These are phyloP conservation scores for Eupithecia exiguata DNA, from an alignment of 2,888 invertebrate species.

Conservation along the genomic window DNA sequence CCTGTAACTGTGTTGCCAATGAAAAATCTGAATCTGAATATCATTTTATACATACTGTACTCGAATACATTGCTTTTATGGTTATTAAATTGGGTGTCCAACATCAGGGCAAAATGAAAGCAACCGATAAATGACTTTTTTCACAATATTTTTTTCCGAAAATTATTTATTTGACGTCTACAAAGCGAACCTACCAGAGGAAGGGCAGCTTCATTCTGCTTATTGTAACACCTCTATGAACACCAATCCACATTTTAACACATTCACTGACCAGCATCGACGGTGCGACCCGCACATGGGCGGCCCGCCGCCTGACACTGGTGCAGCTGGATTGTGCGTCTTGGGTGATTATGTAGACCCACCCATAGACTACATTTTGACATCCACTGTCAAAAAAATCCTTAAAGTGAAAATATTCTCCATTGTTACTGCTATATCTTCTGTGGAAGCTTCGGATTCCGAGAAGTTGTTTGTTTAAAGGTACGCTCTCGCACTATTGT, in stretches of 20 bases:
- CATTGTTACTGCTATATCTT: conserved; percentile 31
- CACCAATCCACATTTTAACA: not conserved
- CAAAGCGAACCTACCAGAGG: not conserved
- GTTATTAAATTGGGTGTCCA: no score
- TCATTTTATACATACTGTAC: not conserved
- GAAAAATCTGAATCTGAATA: no score
- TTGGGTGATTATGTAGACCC: no score
- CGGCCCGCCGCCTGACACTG: no score
- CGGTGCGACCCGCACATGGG: no score
- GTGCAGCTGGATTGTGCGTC: no score
- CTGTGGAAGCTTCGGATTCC: conserved; percentile 62
- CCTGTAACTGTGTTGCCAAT: no score
- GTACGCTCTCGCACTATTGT: conserved; percentile 48
- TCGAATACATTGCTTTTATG: not conserved
- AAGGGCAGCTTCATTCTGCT: not conserved
- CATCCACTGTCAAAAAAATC: not conserved
- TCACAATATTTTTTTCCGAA: not conserved
- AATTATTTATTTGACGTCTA: not conserved
- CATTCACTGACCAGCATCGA: no score
- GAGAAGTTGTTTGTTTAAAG: conserved; percentile 73
- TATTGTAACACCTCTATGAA: no score
- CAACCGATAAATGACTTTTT: no score
- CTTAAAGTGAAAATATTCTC: conserved; percentile 9
- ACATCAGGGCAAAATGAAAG: not conserved
- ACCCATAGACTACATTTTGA: no score